Evolutionary conservation across 2,113 vertebrate species (phyloP), one percentile per base, ranked within the genome.

Genomic region (Calonectris borealis): DNA sequence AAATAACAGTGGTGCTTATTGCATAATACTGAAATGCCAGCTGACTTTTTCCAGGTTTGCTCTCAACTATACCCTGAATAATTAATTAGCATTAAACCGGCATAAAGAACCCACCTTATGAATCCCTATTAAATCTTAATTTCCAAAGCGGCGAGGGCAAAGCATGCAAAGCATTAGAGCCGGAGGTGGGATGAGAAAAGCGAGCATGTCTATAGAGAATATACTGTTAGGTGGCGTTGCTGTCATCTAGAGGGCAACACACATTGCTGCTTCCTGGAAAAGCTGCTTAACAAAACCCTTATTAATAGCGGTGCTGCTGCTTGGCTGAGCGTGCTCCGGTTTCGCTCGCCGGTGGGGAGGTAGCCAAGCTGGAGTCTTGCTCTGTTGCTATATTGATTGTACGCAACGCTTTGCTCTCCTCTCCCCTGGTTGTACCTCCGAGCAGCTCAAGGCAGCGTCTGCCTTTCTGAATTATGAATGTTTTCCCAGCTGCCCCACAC

Each of bases 231-330:
- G 70, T 75, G 61, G n/a, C 6, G 20, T 29, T 91, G 90, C 70
- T 94, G 87, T 69, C 87, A 85, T 64, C 83, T 82, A 82, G 87
- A 86, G 80, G 71, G 65, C 83, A 75, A 65, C 70, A 26, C 26
- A 20, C 46, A 61, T 46, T 7, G 31, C 36, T 48, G 78, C 83
- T 68, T 66, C 86, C 86, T 11, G 57, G 83, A 60, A 79, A 57
- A 80, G 87, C 76, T 65, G 61, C 52, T 84, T 36, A 85, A 34
- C 26, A 1, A 40, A 13, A 3, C 86, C 64, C 58, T 82, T 5
- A 52, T 55, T 61, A 58, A 78, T 19, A 31, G 4, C 0, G 2
- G 44, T 0, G 19, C 78, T 48, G 49, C 66, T 8, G 60, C 66
- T 58, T 16, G 62, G 86, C 78, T 10, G 1, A 16, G 87, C 12